A percentile compares a stretch with the other conserved stretches of the same genome.
phyloP scores from a whole-genome alignment of 2,113 vertebrate species.

The Chascanopsetta lugubris region DNA sequence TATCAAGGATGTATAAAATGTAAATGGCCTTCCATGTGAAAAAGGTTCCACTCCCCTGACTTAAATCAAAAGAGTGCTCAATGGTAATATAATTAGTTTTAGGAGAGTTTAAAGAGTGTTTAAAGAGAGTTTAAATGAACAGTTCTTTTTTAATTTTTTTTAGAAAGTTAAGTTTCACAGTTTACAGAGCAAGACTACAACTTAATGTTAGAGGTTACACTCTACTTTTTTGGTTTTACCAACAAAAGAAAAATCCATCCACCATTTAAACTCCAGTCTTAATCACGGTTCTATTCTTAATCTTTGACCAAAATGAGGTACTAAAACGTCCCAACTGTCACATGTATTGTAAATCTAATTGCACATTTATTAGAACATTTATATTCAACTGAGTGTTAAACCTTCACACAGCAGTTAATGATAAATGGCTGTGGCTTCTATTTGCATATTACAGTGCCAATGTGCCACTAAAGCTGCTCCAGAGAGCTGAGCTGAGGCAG shows the following conservation, averaged over 20 bases:
- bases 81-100: not conserved
- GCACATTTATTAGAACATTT: not conserved
- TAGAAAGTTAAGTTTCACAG: not conserved
- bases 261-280: not conserved
- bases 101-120: not conserved
- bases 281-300: not conserved
- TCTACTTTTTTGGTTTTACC: not conserved
- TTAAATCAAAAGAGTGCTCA: not conserved
- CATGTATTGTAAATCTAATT: not conserved
- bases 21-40: not conserved
- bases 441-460: slow-evolving; percentile 8
- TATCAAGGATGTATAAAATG: not conserved
- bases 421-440: not conserved
- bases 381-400: slow-evolving; percentile 16
- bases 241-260: not conserved
- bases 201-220: not conserved
- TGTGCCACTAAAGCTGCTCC: not conserved
- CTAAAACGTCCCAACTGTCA: not conserved
- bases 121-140: not conserved
- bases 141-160: not conserved
- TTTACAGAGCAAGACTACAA: not conserved
- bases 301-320: not conserved
- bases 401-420: slow-evolving; percentile 10
- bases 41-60: not conserved
- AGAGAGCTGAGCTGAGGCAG: not conserved